Conservation (phyloP, 2,113 vertebrate genomes). For the Pterocles burchelli region DNA sequence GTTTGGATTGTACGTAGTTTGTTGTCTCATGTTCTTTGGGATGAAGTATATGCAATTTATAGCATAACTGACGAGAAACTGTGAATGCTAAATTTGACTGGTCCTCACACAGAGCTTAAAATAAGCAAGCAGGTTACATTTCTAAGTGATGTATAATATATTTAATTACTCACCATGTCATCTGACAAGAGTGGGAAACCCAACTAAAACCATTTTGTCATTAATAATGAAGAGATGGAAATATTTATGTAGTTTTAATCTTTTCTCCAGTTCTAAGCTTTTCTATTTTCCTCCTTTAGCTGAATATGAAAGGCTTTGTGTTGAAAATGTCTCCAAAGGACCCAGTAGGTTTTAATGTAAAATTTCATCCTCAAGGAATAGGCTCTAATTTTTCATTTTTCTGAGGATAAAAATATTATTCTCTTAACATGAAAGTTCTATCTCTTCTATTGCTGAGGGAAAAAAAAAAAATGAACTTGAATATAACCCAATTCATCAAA, state of each 20-base stretch:
- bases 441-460: slow-evolving; percentile 39
- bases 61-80: background rate
- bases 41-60: slow-evolving; percentile 20
- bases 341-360: slow-evolving; percentile 55
- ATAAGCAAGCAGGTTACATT: slow-evolving; percentile 40
- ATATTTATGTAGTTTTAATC: background rate
- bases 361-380: slow-evolving; percentile 61
- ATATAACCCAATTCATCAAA: slow-evolving; percentile 68
- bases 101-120: slow-evolving; percentile 24
- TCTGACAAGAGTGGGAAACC: slow-evolving; percentile 26
- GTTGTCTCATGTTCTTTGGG: background rate
- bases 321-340: slow-evolving; percentile 61
- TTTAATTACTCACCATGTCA: slow-evolving; percentile 39
- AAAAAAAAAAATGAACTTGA: slow-evolving; percentile 8
- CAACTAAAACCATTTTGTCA: slow-evolving; percentile 19
- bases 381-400: slow-evolving; percentile 68
- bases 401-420: slow-evolving; percentile 65
- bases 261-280: slow-evolving; percentile 13
- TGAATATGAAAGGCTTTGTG: background rate
- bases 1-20: background rate
- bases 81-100: background rate
- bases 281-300: background rate
- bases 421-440: slow-evolving; percentile 56
- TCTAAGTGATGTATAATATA: slow-evolving; percentile 20
- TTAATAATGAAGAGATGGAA: slow-evolving; percentile 16